These are phyloP conservation scores for Harlomillsia oculata DNA, from an alignment of 1,140 invertebrate genomes.

Conservation along the genomic window DNA sequence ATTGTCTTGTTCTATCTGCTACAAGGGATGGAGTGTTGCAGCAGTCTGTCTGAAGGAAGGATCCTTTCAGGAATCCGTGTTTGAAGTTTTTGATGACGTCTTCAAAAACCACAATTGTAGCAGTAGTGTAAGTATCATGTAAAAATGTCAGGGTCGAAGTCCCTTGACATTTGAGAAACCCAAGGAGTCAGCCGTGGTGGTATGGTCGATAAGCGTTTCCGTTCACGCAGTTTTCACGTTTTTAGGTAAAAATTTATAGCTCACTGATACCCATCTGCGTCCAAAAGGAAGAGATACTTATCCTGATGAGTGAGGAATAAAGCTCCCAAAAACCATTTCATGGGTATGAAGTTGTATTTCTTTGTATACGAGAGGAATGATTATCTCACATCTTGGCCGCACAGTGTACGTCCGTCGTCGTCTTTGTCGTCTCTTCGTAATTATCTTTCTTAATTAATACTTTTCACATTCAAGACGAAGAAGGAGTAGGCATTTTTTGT, in stretches of 20 bases:
- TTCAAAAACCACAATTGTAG: too few species aligned
- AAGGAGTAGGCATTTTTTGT: too few species aligned
- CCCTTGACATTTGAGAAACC: neutral
- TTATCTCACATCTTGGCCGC: neutral
- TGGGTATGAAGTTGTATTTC: neutral
- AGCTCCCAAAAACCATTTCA: too few species aligned
- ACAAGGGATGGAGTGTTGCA: too few species aligned
- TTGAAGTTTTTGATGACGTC: too few species aligned
- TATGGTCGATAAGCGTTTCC: slow-evolving; percentile 9
- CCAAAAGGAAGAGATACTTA: neutral
- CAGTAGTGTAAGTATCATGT: too few species aligned
- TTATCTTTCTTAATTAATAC: neutral
- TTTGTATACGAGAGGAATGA: neutral
- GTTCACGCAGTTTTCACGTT: slow-evolving; percentile 17
- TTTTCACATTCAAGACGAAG: too few species aligned
- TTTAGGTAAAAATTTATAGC: slow-evolving; percentile 18
- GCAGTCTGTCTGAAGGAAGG: too few species aligned
- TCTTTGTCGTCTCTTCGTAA: neutral
- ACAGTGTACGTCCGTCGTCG: neutral
- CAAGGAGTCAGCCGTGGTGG: neutral
- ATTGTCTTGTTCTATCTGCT: too few species aligned
- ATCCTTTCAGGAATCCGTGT: too few species aligned
- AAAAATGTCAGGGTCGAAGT: too few species aligned
- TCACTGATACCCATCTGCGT: slow-evolving; percentile 2
- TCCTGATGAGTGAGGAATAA: too few species aligned